Percentiles rank a stretch among this genome's conserved stretches.
phyloP scores from a whole-genome alignment of 1,140 invertebrate species.

The Macrotrachela quadricornifera region DNA sequence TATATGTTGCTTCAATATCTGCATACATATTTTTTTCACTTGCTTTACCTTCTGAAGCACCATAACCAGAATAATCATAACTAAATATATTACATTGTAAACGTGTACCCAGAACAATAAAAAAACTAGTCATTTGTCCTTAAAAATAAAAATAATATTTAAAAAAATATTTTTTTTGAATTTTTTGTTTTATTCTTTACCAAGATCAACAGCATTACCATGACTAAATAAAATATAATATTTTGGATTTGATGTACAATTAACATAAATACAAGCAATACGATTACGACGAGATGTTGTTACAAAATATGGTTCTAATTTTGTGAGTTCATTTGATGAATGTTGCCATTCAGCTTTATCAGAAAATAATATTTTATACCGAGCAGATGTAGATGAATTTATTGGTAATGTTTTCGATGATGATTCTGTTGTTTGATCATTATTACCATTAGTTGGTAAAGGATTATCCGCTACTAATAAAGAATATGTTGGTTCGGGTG shows the following conservation, averaged over 20 bases:
- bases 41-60: constrained; percentile 52
- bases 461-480: constrained; percentile 32
- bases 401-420: too few relatives aligned
- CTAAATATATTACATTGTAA: constrained; percentile 98
- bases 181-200: too few relatives aligned
- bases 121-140: constrained; percentile 92
- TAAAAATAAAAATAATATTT: too few relatives aligned
- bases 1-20: constrained; percentile 94
- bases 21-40: constrained; percentile 97
- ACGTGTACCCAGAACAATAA: constrained; percentile 75
- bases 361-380: constrained; percentile 44
- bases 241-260: constrained; percentile 66
- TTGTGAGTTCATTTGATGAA: constrained; percentile 76
- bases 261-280: constrained; percentile 86
- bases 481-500: constrained; percentile 87
- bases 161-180: too few relatives aligned
- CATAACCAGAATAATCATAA: constrained; percentile 86
- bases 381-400: background rate
- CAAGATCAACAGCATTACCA: constrained; percentile 37
- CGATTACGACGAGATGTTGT: constrained; percentile 41
- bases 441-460: background rate
- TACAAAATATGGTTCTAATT: constrained; percentile 53
- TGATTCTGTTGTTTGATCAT: background rate
- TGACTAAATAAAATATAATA: constrained; percentile 96
- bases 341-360: constrained; percentile 96